A percentile compares a stretch with the other conserved stretches of the same genome.
phyloP scores from a whole-genome alignment of 2,113 vertebrate genomes.

The Bujurquina vittata region DNA sequence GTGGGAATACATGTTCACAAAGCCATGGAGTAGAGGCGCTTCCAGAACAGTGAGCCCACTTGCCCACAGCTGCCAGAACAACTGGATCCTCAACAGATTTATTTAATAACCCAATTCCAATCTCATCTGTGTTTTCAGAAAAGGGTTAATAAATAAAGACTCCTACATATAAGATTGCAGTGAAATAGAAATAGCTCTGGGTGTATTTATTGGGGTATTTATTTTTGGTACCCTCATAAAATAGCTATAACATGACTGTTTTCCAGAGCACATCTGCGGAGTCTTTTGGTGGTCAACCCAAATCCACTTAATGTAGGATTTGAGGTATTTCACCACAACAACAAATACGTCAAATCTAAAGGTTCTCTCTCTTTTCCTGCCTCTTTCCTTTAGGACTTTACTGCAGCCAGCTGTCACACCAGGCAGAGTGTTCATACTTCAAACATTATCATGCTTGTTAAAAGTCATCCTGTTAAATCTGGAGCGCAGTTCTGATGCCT shows the following conservation, averaged over 20 bases:
- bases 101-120: constrained; percentile 39
- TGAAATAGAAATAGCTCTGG: constrained; percentile 61
- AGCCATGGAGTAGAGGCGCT: constrained; percentile 23
- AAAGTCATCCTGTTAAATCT: constrained; percentile 74
- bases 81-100: constrained; percentile 3
- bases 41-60: constrained; percentile 28
- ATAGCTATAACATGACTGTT: constrained; percentile 66
- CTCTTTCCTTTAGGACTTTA: constrained; percentile 61
- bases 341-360: constrained; percentile 70
- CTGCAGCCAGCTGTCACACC: constrained; percentile 75
- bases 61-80: background rate
- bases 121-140: constrained; percentile 13
- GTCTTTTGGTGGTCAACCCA: constrained; percentile 60
- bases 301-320: constrained; percentile 66
- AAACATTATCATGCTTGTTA: constrained; percentile 77
- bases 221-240: constrained; percentile 73
- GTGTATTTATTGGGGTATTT: constrained; percentile 64
- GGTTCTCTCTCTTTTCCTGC: constrained; percentile 53
- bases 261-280: constrained; percentile 73
- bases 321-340: constrained; percentile 71
- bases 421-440: constrained; percentile 70
- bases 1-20: constrained; percentile 44
- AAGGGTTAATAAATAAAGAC: constrained; percentile 44
- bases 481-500: constrained; percentile 71
- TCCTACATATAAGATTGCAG: constrained; percentile 39